phyloP scores from a whole-genome alignment of 2,888 invertebrate species.

The Bombylius major region DNA sequence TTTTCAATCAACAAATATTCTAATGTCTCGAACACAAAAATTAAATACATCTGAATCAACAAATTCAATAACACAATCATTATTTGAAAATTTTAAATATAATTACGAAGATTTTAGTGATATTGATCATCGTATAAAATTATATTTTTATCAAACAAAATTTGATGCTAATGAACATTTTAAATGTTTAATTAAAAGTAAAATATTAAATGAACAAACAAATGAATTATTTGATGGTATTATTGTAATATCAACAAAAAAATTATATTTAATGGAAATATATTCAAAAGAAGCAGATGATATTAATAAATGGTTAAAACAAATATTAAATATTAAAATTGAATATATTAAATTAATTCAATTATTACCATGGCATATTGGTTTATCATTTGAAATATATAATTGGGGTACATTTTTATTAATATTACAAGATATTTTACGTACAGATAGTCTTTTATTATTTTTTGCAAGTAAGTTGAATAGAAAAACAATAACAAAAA shows the following conservation, averaged over 20 bases:
- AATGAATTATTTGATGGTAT: constrained; percentile 36
- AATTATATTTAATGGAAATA: constrained; percentile 41
- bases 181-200: constrained; percentile 40
- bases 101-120: constrained; percentile 42
- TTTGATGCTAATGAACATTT: constrained; percentile 44
- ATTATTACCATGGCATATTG: constrained; percentile 44
- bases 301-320: constrained; percentile 41
- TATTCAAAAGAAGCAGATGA: constrained; percentile 41
- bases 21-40: constrained; percentile 33
- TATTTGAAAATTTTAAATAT: constrained; percentile 35
- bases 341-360: constrained; percentile 38
- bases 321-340: constrained; percentile 37
- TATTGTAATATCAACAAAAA: constrained; percentile 40
- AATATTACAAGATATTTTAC: constrained; percentile 40
- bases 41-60: constrained; percentile 19
- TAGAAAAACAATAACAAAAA: neutral
- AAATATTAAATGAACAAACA: constrained; percentile 35
- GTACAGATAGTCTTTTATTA: constrained; percentile 40
- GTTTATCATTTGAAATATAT: constrained; percentile 38
- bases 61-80: constrained; percentile 20
- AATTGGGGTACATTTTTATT: constrained; percentile 31
- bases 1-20: constrained; percentile 39
- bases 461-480: constrained; percentile 36
- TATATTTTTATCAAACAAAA: constrained; percentile 42
- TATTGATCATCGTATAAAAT: constrained; percentile 46